Conservation (phyloP, 2,888 invertebrate species). For the Scotopteryx bipunctaria region DNA sequence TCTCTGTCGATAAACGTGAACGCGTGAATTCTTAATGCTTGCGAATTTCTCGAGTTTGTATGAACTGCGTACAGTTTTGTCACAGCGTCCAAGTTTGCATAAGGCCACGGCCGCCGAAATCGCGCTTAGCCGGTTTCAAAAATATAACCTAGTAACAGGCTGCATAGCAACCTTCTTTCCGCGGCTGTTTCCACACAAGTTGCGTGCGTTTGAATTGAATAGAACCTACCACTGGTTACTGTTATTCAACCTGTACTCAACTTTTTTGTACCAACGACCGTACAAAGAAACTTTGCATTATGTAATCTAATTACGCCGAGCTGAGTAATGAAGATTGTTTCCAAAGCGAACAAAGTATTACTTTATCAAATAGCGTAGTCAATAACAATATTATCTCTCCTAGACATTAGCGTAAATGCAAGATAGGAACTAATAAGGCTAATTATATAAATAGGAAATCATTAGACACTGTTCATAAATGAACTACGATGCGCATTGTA, state of each 20-base stretch:
- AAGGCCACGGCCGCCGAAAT: constrained; percentile 53
- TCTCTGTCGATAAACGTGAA: constrained; percentile 31
- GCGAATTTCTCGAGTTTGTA: constrained; percentile 44
- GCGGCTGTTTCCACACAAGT: constrained; percentile 41
- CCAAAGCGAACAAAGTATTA: constrained; percentile 14
- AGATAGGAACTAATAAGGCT: constrained; percentile 6
- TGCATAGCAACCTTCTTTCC: constrained; percentile 41
- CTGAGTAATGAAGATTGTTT: constrained; percentile 31
- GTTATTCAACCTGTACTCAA: constrained; percentile 37
- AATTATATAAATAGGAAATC: constrained; percentile 18
- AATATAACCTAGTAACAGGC: constrained; percentile 42
- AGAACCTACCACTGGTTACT: constrained; percentile 38
- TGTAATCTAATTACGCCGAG: constrained; percentile 33
- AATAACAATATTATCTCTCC: constrained; percentile 12
- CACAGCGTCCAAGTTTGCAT: constrained; percentile 52
- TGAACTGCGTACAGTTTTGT: constrained; percentile 38
- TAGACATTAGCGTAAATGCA: constrained; percentile 9
- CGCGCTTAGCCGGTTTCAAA: constrained; percentile 43
- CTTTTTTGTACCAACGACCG: constrained; percentile 32
- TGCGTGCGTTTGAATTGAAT: constrained; percentile 42
- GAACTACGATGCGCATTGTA: no score
- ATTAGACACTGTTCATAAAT: constrained; percentile 9
- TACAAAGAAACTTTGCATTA: constrained; percentile 35
- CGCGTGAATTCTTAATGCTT: constrained; percentile 39
- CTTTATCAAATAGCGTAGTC: constrained; percentile 9